Base-by-base conservation (phyloP, 2,888 invertebrate genomes). In the Rhagophthalmus giganteus region DNA sequence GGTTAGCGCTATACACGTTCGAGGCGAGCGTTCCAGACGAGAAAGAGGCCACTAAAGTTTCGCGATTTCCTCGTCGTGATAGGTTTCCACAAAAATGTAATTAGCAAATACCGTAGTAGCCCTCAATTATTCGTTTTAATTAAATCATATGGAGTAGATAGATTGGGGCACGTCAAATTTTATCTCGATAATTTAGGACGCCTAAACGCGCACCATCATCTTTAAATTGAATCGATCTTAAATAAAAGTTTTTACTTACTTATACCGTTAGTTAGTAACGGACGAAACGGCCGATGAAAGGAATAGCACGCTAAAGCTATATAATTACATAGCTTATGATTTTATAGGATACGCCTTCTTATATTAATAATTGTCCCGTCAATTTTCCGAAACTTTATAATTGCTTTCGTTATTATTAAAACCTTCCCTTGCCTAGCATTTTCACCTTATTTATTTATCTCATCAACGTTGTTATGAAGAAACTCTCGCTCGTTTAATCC, bases 361-460 rank as follows among this genome's bases (percentile, higher is more conserved):
- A 8, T 10, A 34, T 34, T 34, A 34, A 34, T 34, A 14, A 34
- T 10, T 25, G 37, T 13, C 37, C 14, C 4, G 11, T 14, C n/a
- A 12, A 11, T 28, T 16, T 41, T 46, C 34, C 7, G 20, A 46
- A 56, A 58, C 56, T 58, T 58, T 54, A 54, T 58, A 58, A 58
- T 58, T 58, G 56, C 54, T 54, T 56, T 50, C 52, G 47, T 54
- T 58, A 54, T 52, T 47, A 58, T 58, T 48, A 32, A 40, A 44
- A 32, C 30, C 45, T 33, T 16, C 27, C 38, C 24, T 39, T 15
- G 31, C 27, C n/a, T 37, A 37, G 38, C 38, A 46, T 38, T 46
- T 38, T 46, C 16, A 46, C 38, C 38, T 37, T 46, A 46, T 46
- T 46, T 46, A 46, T 38, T 46, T 46, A 46, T 46, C 46, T 37